Evolutionary conservation across 2,797 vertebrate genomes (phyloP), one percentile per base, ranked within the genome.

Genomic region (Sebastes diploproa): DNA sequence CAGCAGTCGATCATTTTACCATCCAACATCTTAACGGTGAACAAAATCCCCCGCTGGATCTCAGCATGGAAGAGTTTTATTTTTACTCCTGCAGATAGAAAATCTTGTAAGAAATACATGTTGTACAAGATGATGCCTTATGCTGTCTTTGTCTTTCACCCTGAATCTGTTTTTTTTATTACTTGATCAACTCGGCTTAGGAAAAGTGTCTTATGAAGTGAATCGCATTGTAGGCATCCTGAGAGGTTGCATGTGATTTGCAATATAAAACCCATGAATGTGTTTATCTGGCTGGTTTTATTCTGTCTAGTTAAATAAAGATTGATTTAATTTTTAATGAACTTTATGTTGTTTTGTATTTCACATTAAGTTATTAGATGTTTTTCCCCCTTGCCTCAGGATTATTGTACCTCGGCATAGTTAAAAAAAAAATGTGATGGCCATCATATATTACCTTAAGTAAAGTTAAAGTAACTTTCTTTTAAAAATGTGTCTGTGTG

Each of bases 221-320:
- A 75, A 67, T 60, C 3, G 12, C 18, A 25, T 34, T 60, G 32
- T 27, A 32, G 69, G 64, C 25, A 46, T 72, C 27, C 16, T 27
- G 61, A 50, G 32, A 74, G 71, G 63, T 3, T 54, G n/a, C 11
- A 18, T 58, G 23, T 61, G 63, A 38, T 7, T 7, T 46, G 27
- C 9, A 12, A 10, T 13, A 50, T 34, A 52, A 68, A 77, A 27
- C 42, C 6, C 7, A 27, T 22, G 20, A 38, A 32, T 69, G 18
- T 85, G 27, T 84, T 62, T 78, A 64, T 78, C 64, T 73, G 52
- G 20, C 50, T 54, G 27, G 76, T 34, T 58, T 79, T 58, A 42
- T 74, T 65, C 7, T 72, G 27, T 55, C 63, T 23, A 56, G 6
- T 25, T 16, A 72, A 86, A 84, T 82, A 74, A 85, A 73, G 22